These are phyloP conservation scores for Hirudinaria manillensis DNA, from an alignment of 2,888 invertebrate species.

Conservation along the genomic window DNA sequence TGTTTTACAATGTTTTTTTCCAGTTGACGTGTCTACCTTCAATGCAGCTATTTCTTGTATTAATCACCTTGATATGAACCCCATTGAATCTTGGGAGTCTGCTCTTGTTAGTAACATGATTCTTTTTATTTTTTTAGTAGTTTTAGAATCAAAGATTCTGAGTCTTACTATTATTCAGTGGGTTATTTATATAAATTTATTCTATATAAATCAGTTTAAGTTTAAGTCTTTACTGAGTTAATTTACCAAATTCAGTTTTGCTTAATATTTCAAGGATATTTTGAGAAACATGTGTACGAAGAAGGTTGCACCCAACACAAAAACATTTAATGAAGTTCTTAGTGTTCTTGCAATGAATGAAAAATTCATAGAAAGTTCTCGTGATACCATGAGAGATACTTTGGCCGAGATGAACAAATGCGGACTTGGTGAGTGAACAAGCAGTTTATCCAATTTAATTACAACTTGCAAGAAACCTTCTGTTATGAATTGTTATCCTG, in stretches of 20 bases:
- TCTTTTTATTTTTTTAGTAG: background rate
- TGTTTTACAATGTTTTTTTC: background rate
- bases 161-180: background rate
- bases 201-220: background rate
- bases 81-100: background rate
- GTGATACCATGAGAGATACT: background rate
- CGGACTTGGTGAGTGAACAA: background rate
- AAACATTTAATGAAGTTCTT: conserved; percentile 8
- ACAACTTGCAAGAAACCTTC: background rate
- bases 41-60: background rate
- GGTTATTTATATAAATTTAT: background rate
- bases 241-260: too few species aligned
- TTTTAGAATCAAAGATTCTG: too few species aligned
- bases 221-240: background rate
- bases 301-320: background rate
- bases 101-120: background rate
- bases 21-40: background rate
- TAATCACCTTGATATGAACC: background rate
- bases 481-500: background rate
- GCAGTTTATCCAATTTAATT: background rate
- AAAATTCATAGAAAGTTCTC: background rate
- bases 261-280: background rate
- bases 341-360: background rate
- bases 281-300: background rate
- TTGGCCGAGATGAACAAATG: background rate